Percentiles rank a stretch among this genome's conserved stretches.
Conservation (phyloP, 1,140 invertebrate species). For the Mesaphorura yosii region DNA sequence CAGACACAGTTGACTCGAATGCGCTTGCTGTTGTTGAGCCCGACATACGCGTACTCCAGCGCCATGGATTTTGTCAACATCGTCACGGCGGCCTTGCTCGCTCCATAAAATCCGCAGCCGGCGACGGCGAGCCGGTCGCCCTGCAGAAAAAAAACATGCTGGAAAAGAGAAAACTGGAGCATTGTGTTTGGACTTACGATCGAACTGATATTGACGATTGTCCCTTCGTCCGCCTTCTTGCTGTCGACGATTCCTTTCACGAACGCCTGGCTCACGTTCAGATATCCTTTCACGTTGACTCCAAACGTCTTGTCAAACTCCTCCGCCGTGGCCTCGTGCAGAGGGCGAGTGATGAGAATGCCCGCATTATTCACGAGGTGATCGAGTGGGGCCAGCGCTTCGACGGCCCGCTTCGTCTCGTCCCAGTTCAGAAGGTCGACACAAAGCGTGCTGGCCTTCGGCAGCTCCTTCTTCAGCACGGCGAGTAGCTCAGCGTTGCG, state of each 20-base stretch:
- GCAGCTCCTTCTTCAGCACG: conserved; percentile 9
- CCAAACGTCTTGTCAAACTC: neutral
- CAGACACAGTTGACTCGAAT: conserved; percentile 37
- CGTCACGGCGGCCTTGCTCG: conserved; percentile 37
- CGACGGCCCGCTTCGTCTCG: conserved; percentile 6
- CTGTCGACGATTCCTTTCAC: neutral
- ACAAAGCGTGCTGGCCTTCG: neutral
- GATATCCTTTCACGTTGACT: neutral
- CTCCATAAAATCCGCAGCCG: conserved; percentile 32
- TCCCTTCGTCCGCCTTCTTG: neutral
- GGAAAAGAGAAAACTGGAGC: neutral
- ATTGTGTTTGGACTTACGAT: neutral
- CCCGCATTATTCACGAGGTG: conserved; percentile 19
- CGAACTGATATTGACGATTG: conserved; percentile 1
- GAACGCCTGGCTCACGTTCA: neutral
- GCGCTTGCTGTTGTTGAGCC: conserved; percentile 31
- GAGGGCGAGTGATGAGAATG: neutral
- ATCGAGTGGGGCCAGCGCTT: conserved; percentile 6
- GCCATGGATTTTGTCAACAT: conserved; percentile 38
- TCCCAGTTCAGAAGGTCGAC: conserved; percentile 12
- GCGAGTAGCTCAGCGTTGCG: conserved; percentile 1
- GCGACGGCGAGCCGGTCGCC: neutral
- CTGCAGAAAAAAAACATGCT: neutral
- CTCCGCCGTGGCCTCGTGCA: neutral
- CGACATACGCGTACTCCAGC: conserved; percentile 35